phyloP scores from a whole-genome alignment of 1,140 invertebrate genomes.

The Dolichoris vasculosae region DNA sequence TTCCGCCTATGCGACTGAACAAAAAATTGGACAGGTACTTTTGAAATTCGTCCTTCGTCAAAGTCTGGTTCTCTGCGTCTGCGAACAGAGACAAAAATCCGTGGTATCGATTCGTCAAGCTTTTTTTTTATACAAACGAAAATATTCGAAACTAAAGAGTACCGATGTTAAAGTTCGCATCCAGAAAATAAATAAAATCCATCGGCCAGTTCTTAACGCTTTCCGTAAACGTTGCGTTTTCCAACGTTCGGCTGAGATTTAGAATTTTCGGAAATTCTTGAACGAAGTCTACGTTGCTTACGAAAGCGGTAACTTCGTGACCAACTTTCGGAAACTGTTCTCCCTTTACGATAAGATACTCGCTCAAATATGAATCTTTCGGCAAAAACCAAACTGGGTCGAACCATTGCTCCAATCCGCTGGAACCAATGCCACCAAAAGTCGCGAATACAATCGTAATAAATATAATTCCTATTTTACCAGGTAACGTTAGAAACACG shows the following conservation, averaged over 20 bases:
- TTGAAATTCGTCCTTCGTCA: slow-evolving; percentile 76
- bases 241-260: slow-evolving; percentile 74
- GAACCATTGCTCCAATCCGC: slow-evolving; percentile 83
- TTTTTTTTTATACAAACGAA: no score
- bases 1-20: slow-evolving; percentile 80
- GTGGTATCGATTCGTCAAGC: no score
- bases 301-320: slow-evolving; percentile 79
- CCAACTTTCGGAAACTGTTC: slow-evolving; percentile 80
- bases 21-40: slow-evolving; percentile 82
- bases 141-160: slow-evolving; percentile 26
- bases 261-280: slow-evolving; percentile 79
- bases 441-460: slow-evolving; percentile 77
- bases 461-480: slow-evolving; percentile 77
- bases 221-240: slow-evolving; percentile 75
- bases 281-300: slow-evolving; percentile 81
- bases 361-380: slow-evolving; percentile 79
- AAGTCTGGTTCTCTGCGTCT: slow-evolving; percentile 30
- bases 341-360: slow-evolving; percentile 76
- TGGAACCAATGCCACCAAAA: slow-evolving; percentile 78
- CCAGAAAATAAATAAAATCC: slow-evolving; percentile 78
- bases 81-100: background rate
- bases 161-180: slow-evolving; percentile 72
- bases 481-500: slow-evolving; percentile 77
- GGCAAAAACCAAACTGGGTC: slow-evolving; percentile 87
- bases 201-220: slow-evolving; percentile 79